Evolutionary conservation across 2,888 invertebrate genomes (phyloP).

Genomic region (Melipona beecheii): DNA sequence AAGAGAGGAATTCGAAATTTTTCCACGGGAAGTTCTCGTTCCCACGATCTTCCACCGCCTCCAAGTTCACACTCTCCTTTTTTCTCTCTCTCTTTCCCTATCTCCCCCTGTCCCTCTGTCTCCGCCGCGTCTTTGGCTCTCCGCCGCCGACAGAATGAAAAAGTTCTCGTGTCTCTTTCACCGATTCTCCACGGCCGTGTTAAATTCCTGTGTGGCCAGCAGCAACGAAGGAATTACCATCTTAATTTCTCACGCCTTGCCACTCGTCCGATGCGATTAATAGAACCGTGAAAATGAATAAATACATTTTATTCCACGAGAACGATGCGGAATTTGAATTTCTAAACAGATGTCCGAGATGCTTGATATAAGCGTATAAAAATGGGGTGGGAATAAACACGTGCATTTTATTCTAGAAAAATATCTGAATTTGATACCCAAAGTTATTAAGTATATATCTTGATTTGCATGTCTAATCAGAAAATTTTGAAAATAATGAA

Average conservation of each 20-base stretch:
- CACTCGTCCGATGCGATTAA: conserved; percentile 16
- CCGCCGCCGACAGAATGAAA: conserved; percentile 11
- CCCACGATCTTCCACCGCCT: neutral
- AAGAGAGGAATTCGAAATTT: conserved; percentile 16
- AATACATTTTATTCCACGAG: too few relatives aligned
- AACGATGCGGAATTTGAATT: too few relatives aligned
- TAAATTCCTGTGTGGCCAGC: conserved; percentile 53
- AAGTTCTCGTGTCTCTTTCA: conserved; percentile 18
- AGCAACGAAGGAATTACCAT: conserved; percentile 21
- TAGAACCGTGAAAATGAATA: neutral
- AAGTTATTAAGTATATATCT: too few relatives aligned
- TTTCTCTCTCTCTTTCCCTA: too few relatives aligned
- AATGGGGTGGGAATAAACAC: neutral
- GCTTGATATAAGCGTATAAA: too few relatives aligned
- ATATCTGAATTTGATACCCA: too few relatives aligned
- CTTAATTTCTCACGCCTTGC: neutral
- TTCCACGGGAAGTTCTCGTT: neutral
- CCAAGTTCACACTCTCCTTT: neutral
- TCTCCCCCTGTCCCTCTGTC: neutral
- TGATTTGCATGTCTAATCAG: too few relatives aligned
- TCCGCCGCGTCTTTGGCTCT: neutral
- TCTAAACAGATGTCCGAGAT: too few relatives aligned
- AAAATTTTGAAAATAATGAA: too few relatives aligned
- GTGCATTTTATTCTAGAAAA: neutral
- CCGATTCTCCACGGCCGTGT: conserved; percentile 26